phyloP scores from a whole-genome alignment of 92 coral and sea anemone genomes.

The Porites cylindrica region DNA sequence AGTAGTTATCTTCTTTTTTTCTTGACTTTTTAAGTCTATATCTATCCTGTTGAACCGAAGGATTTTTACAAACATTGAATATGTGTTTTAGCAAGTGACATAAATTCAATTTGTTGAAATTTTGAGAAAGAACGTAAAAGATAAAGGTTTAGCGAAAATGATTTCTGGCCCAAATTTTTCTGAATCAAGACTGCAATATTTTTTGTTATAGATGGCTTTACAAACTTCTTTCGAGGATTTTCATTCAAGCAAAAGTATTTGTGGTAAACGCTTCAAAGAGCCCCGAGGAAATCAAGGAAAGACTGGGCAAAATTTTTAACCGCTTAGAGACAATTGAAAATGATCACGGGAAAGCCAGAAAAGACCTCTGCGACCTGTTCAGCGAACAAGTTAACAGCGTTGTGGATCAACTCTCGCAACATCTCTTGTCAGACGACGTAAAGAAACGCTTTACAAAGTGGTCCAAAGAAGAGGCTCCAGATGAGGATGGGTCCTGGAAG shows the following conservation, averaged over 20 bases:
- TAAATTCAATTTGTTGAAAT: no score
- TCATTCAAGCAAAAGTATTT: slow-evolving; percentile 13
- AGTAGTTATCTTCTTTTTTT: no score
- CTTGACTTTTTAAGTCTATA: no score
- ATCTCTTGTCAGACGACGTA: slow-evolving; percentile 5
- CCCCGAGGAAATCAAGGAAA: background rate
- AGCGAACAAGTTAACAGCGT: background rate
- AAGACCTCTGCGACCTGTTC: background rate
- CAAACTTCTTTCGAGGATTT: background rate
- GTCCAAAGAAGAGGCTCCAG: slow-evolving; percentile 17
- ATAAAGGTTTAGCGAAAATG: no score
- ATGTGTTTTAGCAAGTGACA: no score
- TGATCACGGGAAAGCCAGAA: background rate
- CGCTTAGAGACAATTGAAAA: background rate
- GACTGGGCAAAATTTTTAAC: background rate
- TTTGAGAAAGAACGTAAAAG: no score
- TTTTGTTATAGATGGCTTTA: slow-evolving; percentile 34
- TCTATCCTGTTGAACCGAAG: no score
- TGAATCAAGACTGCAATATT: no score
- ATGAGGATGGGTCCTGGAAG: slow-evolving; percentile 17
- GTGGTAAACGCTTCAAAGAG: background rate
- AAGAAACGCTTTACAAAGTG: slow-evolving; percentile 1
- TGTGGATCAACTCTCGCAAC: background rate
- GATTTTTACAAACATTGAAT: no score
- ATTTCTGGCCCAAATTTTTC: no score